Conservation (phyloP, 2,888 invertebrate species). For the Lasioglossum villosulum region DNA sequence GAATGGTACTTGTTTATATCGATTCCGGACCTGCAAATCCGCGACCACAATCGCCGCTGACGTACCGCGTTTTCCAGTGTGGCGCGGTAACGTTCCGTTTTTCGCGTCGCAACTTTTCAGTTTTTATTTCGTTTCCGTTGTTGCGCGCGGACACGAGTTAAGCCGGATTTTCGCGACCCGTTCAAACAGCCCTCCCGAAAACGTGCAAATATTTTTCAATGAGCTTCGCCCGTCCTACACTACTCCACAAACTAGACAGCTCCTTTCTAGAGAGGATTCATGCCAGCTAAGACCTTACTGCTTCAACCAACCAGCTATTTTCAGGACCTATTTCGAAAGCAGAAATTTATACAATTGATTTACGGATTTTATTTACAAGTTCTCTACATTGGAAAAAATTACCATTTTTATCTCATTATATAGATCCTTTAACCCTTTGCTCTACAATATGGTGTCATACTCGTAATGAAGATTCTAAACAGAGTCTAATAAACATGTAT, state of each 20-base stretch:
- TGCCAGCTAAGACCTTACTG: neutral
- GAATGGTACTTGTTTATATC: neutral
- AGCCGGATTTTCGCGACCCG: neutral
- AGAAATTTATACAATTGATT: neutral
- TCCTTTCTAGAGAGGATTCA: neutral
- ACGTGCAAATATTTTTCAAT: constrained; percentile 11
- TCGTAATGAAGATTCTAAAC: too few species aligned
- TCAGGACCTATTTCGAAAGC: neutral
- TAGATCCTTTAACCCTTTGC: too few species aligned
- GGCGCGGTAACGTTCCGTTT: neutral
- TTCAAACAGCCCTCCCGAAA: neutral
- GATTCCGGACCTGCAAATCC: neutral
- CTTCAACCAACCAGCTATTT: neutral
- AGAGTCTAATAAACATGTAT: too few species aligned
- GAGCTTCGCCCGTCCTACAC: neutral
- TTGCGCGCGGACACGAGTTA: neutral
- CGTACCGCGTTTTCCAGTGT: neutral
- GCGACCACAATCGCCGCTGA: neutral
- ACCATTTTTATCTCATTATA: too few species aligned
- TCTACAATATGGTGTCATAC: too few species aligned
- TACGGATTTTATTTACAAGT: too few species aligned
- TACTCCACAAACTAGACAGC: neutral
- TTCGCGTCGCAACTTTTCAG: neutral
- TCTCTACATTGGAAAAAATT: too few species aligned
- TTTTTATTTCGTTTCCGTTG: neutral